Evolutionary conservation across 1,140 invertebrate genomes (phyloP).

Genomic region (Zaprionus taronus): DNA sequence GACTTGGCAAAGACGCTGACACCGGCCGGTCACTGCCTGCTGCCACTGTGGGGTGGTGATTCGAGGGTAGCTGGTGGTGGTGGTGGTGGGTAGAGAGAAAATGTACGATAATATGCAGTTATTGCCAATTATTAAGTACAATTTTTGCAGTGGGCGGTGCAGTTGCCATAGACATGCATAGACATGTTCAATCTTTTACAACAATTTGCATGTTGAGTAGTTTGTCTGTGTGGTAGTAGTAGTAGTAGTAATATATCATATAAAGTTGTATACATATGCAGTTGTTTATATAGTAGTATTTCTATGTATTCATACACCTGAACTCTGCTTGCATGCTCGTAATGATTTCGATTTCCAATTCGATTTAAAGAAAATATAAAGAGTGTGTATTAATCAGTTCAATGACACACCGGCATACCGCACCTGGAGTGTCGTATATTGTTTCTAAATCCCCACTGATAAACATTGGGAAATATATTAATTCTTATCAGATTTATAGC

Average conservation of each 20-base stretch:
- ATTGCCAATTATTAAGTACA: conserved; percentile 36
- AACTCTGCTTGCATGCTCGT: conserved; percentile 8
- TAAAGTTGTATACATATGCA: too few relatives aligned
- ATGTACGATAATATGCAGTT: conserved; percentile 37
- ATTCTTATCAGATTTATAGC: conserved; percentile 32
- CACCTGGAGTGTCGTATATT: not conserved
- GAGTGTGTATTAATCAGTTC: conserved; percentile 18
- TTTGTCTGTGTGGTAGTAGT: not conserved
- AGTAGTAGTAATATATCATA: too few relatives aligned
- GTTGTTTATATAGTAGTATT: too few relatives aligned
- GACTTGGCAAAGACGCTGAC: conserved; percentile 63
- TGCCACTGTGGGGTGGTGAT: conserved; percentile 24
- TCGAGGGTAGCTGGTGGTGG: conserved; percentile 9
- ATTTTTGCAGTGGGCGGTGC: conserved; percentile 1
- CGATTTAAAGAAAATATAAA: conserved; percentile 8
- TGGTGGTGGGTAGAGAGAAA: conserved; percentile 36
- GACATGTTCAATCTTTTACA: conserved; percentile 19
- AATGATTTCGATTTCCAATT: conserved; percentile 7
- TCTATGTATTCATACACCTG: not conserved
- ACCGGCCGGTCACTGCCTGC: conserved; percentile 68
- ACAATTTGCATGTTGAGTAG: conserved; percentile 26
- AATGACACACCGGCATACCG: conserved; percentile 14
- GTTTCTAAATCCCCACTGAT: conserved; percentile 12
- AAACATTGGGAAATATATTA: not conserved
- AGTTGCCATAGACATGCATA: conserved; percentile 35